Conservation (phyloP, 2,888 invertebrate species). For the Caenorhabditis panamensis region DNA sequence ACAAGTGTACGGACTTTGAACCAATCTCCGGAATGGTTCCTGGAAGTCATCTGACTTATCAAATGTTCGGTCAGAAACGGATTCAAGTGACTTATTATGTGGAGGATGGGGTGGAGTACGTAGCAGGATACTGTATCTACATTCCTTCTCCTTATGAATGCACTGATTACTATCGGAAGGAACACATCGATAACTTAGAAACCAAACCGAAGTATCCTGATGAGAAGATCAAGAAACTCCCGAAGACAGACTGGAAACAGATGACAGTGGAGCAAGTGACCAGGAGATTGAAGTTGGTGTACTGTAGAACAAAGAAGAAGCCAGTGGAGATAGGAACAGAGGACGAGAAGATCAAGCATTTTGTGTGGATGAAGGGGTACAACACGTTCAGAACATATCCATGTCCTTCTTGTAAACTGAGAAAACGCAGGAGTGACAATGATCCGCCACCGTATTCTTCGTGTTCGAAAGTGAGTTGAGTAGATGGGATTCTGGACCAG, state of each 20-base stretch:
- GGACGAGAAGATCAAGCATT: background rate
- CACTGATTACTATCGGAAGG: too few species aligned
- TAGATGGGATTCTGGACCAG: too few species aligned
- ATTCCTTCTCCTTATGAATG: background rate
- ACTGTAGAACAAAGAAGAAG: background rate
- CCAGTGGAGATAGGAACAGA: background rate
- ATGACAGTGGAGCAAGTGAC: too few species aligned
- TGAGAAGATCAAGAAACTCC: too few species aligned
- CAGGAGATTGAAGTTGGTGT: too few species aligned
- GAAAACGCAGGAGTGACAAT: background rate
- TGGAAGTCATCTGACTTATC: background rate
- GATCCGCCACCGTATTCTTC: background rate
- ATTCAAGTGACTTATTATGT: conserved; percentile 30
- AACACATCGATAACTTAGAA: too few species aligned
- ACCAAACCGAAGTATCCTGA: background rate
- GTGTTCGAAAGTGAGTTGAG: too few species aligned
- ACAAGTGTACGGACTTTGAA: conserved; percentile 7
- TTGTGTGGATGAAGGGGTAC: background rate
- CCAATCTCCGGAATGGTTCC: background rate
- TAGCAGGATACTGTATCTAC: conserved; percentile 30
- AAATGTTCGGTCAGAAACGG: conserved; percentile 14
- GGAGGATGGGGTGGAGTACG: conserved; percentile 12
- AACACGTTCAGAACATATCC: background rate
- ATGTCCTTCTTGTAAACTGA: background rate
- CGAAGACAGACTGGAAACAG: too few species aligned